Conservation (phyloP, 1,140 invertebrate genomes). For the Lithobius niger region DNA sequence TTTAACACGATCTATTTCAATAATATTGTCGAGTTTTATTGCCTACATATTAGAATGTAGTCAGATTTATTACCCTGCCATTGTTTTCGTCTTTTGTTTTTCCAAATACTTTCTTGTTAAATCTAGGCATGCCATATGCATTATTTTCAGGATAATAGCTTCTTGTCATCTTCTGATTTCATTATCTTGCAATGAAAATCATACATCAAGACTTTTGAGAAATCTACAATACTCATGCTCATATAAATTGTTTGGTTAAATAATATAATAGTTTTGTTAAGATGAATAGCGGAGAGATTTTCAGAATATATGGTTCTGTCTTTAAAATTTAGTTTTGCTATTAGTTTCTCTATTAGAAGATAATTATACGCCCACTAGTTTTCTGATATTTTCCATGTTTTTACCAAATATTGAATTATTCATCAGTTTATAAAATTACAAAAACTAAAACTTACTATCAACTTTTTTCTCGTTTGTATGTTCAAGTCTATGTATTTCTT, state of each 20-base stretch:
- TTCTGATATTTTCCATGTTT: constrained; percentile 36
- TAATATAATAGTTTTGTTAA: constrained; percentile 17
- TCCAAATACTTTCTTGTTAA: constrained; percentile 36
- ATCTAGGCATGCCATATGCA: neutral
- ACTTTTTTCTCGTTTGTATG: constrained; percentile 22
- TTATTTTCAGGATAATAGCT: constrained; percentile 10
- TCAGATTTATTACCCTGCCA: constrained; percentile 29
- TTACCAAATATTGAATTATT: constrained; percentile 37
- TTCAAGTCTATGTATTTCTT: constrained; percentile 27
- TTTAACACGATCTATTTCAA: no score
- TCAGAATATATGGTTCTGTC: constrained; percentile 18
- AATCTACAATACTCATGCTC: constrained; percentile 20
- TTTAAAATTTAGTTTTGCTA: constrained; percentile 32
- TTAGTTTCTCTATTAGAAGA: constrained; percentile 23
- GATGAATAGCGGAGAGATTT: constrained; percentile 12
- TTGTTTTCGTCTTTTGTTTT: constrained; percentile 38
- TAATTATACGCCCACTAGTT: constrained; percentile 32
- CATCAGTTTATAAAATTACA: constrained; percentile 39
- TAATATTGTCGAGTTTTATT: constrained; percentile 19
- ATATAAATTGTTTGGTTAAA: constrained; percentile 21
- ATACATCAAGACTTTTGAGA: constrained; percentile 23
- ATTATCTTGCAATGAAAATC: constrained; percentile 26
- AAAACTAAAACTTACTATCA: constrained; percentile 35
- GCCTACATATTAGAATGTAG: constrained; percentile 34
- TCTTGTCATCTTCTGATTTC: constrained; percentile 23